A percentile compares a stretch with the other conserved stretches of the same genome.
Conservation (phyloP, 2,797 vertebrate genomes). For the Sebastes variabilis region DNA sequence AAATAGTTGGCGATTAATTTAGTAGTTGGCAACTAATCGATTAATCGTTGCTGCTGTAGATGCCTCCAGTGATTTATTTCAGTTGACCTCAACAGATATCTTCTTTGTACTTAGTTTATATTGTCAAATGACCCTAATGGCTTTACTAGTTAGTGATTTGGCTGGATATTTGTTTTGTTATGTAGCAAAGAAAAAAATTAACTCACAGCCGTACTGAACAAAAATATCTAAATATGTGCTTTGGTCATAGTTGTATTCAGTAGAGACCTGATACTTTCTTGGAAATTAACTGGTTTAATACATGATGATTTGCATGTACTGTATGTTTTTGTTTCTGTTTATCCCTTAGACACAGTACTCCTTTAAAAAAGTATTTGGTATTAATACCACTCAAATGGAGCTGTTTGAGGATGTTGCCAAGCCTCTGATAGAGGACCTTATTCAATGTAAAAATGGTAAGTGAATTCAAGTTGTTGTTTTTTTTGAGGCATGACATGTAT, state of each 20-base stretch:
- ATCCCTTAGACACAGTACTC: constrained; percentile 90
- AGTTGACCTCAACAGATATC: background rate
- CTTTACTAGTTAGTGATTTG: background rate
- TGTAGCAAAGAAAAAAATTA: background rate
- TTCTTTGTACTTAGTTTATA: background rate
- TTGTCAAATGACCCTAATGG: background rate
- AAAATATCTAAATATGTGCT: background rate
- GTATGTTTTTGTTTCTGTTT: background rate
- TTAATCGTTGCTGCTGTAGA: background rate
- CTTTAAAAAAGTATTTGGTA: constrained; percentile 95
- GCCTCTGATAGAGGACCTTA: constrained; percentile 92
- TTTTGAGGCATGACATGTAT: background rate
- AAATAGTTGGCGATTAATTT: no score
- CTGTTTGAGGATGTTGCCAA: constrained; percentile 92
- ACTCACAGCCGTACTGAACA: background rate
- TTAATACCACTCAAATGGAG: constrained; percentile 87
- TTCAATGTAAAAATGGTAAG: constrained; percentile 94
- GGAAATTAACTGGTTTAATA: background rate
- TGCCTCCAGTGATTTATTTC: background rate
- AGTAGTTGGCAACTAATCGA: no score
- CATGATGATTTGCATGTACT: background rate
- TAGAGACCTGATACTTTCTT: background rate
- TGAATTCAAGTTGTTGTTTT: background rate
- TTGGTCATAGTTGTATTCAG: background rate
- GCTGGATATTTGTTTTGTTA: background rate